Evolutionary conservation across 2,797 vertebrate genomes (phyloP).

Genomic region (Sciurus vulgaris): DNA sequence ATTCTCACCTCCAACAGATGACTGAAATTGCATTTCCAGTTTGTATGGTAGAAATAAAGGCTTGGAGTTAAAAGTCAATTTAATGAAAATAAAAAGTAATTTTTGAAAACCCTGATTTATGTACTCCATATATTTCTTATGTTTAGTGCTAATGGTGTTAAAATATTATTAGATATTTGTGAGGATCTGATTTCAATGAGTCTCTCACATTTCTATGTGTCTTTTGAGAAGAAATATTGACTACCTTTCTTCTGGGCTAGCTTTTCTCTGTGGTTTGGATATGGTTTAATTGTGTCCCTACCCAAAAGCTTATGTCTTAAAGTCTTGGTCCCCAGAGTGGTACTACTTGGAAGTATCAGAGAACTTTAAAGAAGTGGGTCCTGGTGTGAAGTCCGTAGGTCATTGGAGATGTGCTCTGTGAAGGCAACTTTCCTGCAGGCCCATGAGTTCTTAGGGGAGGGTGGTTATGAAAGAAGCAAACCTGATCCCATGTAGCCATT

Average conservation of each 20-base stretch:
- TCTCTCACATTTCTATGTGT: not conserved
- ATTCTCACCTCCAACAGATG: not conserved
- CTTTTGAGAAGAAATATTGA: not conserved
- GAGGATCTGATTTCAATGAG: not conserved
- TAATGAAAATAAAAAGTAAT: not conserved
- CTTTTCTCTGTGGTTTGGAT: no score
- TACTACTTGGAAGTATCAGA: no score
- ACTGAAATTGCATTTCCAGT: not conserved
- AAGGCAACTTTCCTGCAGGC: not conserved
- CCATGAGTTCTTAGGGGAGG: not conserved
- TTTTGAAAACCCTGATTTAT: not conserved
- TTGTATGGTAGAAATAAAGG: not conserved
- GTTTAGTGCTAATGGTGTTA: not conserved
- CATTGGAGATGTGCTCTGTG: not conserved
- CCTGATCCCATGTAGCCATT: not conserved
- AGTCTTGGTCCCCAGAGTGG: no score
- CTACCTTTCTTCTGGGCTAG: not conserved
- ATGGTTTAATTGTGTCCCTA: no score
- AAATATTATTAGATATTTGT: not conserved
- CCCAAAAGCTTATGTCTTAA: no score
- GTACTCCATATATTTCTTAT: not conserved
- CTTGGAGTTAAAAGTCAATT: not conserved
- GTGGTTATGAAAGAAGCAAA: not conserved
- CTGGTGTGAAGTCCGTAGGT: no score
- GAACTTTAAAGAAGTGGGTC: no score